Evolutionary conservation across 1,140 invertebrate species (phyloP).

Genomic region (Tetragonula clypearis): DNA sequence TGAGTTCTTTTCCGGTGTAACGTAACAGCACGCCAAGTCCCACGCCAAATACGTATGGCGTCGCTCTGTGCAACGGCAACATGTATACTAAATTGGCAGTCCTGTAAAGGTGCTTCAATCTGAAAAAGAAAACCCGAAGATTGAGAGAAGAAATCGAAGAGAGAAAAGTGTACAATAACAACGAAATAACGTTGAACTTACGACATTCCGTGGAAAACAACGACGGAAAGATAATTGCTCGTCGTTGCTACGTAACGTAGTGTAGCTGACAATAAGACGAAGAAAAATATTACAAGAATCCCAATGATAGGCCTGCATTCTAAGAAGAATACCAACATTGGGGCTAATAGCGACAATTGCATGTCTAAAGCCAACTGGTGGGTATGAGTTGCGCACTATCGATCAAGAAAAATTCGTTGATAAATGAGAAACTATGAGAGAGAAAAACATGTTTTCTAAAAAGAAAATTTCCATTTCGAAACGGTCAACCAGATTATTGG

Average conservation of each 20-base stretch:
- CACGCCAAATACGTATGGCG: constrained; percentile 86
- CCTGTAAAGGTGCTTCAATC: constrained; percentile 86
- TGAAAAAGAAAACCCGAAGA: constrained; percentile 74
- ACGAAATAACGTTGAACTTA: constrained; percentile 71
- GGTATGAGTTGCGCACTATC: constrained; percentile 87
- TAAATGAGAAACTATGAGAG: neutral
- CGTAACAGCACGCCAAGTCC: constrained; percentile 84
- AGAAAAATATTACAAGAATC: constrained; percentile 81
- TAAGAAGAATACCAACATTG: constrained; percentile 87
- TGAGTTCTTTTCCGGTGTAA: constrained; percentile 78
- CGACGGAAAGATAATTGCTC: constrained; percentile 84
- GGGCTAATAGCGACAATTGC: constrained; percentile 89
- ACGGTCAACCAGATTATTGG: too few relatives aligned
- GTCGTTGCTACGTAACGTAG: constrained; percentile 83
- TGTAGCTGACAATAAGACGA: constrained; percentile 84
- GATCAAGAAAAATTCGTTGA: constrained; percentile 43
- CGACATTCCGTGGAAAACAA: constrained; percentile 87
- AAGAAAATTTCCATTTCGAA: too few relatives aligned
- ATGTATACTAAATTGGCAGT: constrained; percentile 85
- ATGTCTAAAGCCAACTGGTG: constrained; percentile 91
- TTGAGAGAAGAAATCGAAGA: neutral
- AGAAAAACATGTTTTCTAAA: too few relatives aligned
- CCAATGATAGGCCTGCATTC: constrained; percentile 82
- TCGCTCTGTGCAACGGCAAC: constrained; percentile 84
- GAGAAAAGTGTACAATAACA: too few relatives aligned